Evolutionary conservation across 2,797 vertebrate genomes (phyloP), one percentile per base, ranked within the genome.

Genomic region (Rhincodon typus): DNA sequence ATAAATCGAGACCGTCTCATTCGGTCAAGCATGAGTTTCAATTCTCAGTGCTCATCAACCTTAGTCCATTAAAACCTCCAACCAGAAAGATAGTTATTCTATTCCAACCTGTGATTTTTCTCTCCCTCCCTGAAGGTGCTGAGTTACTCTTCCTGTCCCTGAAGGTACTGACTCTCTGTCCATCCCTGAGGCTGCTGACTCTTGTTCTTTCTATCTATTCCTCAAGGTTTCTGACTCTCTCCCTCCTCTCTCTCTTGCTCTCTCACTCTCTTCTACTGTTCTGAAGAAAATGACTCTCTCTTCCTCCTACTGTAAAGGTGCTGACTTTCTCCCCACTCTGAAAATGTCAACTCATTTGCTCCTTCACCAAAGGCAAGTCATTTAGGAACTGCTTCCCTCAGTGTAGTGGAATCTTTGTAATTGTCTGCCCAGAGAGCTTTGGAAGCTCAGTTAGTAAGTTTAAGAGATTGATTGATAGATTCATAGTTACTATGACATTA

Each of bases 1-100:
- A 94, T 74, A 94, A 94, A 94, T 94, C 23, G 42, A 94, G 69
- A 94, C 67, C 34, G 42, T 72, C 93, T 42, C 67, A 38, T 94
- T 72, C 72, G 93, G 67, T 70, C 67, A 94, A 94, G 72, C 93
- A 94, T 70, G 42, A 72, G 67, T 10, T 94, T 94, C 72, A 46
- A 46, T 91, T 91, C 57, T 90, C 87, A 90, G 4, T 91, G 88
- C 57, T 91, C 88, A 91, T 91, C 34, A 91, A 66, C 82, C 88
- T 19, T 4, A 91, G 57, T 62, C 88, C 34, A 91, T 66, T 91
- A n/a, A 91, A 91, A 91, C 17, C 7, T 91, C 57, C 57, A 91
- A 66, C 34, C 57, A 66, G 88, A 34, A 66, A 67, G 34, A 30
- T 46, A 84, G 38, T 46, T 84, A 84, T 84, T 84, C 82, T 84